Percentiles rank a stretch among this genome's conserved stretches.
These are phyloP conservation scores for Platysteira castanea DNA, from an alignment of 2,113 vertebrate species.

Conservation along the genomic window DNA sequence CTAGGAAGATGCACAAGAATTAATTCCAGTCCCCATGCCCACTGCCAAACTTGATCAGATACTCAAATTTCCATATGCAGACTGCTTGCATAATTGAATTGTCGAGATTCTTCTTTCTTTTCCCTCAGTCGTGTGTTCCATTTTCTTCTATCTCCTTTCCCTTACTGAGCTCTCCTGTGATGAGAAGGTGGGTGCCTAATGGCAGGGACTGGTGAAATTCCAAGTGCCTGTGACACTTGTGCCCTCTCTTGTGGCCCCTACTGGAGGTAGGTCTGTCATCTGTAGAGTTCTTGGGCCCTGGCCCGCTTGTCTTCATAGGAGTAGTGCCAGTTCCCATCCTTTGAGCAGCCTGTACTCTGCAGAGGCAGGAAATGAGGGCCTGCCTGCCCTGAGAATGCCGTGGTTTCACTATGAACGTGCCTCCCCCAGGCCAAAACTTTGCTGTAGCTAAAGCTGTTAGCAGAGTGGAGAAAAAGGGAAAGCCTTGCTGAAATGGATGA, in stretches of 20 bases:
- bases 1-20: background rate
- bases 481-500: background rate
- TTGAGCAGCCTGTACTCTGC: background rate
- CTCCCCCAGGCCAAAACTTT: background rate
- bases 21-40: background rate
- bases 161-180: background rate
- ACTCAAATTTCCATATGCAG: background rate
- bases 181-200: background rate
- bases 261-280: background rate
- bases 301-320: background rate
- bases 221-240: background rate
- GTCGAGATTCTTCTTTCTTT: background rate
- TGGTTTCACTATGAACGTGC: accelerated
- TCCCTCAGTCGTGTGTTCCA: accelerated
- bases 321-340: background rate
- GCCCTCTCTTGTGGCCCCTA: background rate
- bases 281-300: background rate
- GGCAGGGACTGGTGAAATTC: background rate
- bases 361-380: background rate
- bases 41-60: background rate
- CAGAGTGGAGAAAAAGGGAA: background rate
- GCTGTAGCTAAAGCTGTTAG: background rate
- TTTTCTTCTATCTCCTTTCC: background rate
- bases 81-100: background rate
- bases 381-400: background rate